Evolutionary conservation across 1,140 invertebrate genomes (phyloP).

Genomic region (Colletes latitarsis): DNA sequence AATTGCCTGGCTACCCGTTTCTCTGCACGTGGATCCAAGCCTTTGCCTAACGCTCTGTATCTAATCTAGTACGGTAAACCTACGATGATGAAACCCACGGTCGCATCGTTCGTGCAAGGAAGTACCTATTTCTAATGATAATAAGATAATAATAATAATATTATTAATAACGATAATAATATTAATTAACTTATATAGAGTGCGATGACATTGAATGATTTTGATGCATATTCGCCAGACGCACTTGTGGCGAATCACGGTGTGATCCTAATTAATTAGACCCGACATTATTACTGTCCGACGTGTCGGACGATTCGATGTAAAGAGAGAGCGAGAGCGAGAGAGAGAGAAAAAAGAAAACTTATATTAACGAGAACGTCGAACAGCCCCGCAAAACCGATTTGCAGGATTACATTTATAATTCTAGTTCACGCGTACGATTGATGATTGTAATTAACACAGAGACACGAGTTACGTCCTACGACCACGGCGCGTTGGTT

Average conservation of each 20-base stretch:
- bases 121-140: constrained; percentile 67
- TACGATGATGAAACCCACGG: constrained; percentile 48
- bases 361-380: not conserved
- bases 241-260: constrained; percentile 31
- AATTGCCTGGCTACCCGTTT: not conserved
- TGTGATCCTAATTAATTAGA: constrained; percentile 37
- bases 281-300: not conserved
- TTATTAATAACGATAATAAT: constrained; percentile 38
- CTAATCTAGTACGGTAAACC: constrained; percentile 38
- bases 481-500: constrained; percentile 17
- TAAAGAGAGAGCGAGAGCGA: constrained; percentile 9
- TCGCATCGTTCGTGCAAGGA: constrained; percentile 61
- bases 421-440: constrained; percentile 8
- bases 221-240: constrained; percentile 49
- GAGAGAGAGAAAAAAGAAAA: not conserved
- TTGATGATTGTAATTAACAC: constrained; percentile 40
- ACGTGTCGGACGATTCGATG: constrained; percentile 10
- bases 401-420: constrained; percentile 15
- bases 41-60: constrained; percentile 16
- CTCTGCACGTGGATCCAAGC: not conserved
- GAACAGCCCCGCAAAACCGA: not conserved
- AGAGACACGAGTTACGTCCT: constrained; percentile 21
- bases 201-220: constrained; percentile 57
- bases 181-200: constrained; percentile 62
- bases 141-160: constrained; percentile 60